A percentile compares a stretch with the other conserved stretches of the same genome.
These are phyloP conservation scores for Phacellophora camtschatica DNA, from an alignment of 30 jellyfish, hydroid and myxozoan genomes.

Conservation along the genomic window DNA sequence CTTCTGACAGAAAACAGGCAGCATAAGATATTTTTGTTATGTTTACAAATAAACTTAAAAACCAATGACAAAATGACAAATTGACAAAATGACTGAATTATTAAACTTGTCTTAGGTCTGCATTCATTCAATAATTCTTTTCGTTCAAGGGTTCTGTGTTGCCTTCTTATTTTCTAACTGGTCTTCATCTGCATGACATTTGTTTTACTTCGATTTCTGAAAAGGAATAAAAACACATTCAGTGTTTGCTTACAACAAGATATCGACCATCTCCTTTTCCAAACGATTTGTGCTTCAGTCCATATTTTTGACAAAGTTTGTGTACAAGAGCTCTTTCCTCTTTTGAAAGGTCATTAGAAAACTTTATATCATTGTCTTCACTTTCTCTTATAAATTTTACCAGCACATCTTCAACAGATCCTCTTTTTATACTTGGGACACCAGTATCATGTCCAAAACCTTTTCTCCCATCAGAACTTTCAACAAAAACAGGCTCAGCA, in stretches of 20 bases:
- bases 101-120: too few species aligned
- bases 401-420: slow-evolving; percentile 64
- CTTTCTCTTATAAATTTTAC: slow-evolving; percentile 50
- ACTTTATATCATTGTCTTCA: slow-evolving; percentile 47
- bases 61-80: too few species aligned
- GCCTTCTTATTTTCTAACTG: neutral
- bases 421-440: slow-evolving; percentile 19
- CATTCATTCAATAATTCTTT: too few species aligned
- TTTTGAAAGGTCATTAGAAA: slow-evolving; percentile 78
- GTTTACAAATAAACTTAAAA: too few species aligned
- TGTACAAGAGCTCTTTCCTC: slow-evolving; percentile 90
- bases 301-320: slow-evolving; percentile 61
- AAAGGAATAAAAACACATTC: neutral
- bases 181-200: neutral
- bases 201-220: neutral
- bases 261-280: slow-evolving; percentile 78
- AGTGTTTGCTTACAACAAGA: slow-evolving; percentile 69
- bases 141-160: too few species aligned
- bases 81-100: too few species aligned
- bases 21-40: too few species aligned
- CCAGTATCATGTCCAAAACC: slow-evolving; percentile 76
- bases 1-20: too few species aligned
- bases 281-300: slow-evolving; percentile 77
- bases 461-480: slow-evolving; percentile 61
- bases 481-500: slow-evolving; percentile 86